Conservation (phyloP, 2,888 invertebrate species). For the Melipona beecheii region DNA sequence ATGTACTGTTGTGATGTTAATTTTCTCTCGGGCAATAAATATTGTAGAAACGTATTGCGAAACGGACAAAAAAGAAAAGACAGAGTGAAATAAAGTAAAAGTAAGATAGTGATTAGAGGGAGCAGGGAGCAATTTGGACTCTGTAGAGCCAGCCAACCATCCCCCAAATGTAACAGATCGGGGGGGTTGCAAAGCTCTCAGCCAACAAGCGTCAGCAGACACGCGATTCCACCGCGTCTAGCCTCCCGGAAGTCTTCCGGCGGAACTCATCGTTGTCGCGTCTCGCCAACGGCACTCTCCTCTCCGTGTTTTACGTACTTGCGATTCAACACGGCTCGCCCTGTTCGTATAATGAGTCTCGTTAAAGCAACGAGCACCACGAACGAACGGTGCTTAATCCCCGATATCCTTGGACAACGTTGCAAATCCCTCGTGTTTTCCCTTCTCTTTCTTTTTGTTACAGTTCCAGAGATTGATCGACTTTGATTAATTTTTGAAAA, state of each 20-base stretch:
- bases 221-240: background rate
- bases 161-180: background rate
- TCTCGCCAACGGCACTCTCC: conserved; percentile 23
- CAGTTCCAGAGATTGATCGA: background rate
- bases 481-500: background rate
- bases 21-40: too few relatives aligned
- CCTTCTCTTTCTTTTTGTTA: background rate
- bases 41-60: too few relatives aligned
- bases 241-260: conserved; percentile 13
- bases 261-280: conserved; percentile 41
- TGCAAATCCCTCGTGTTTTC: background rate
- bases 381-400: conserved; percentile 28
- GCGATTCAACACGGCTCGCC: conserved; percentile 50
- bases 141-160: too few relatives aligned
- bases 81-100: too few relatives aligned
- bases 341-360: conserved; percentile 55
- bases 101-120: too few relatives aligned
- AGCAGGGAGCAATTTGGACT: too few relatives aligned
- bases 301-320: conserved; percentile 48
- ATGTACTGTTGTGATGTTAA: too few relatives aligned
- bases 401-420: conserved; percentile 13
- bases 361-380: conserved; percentile 38
- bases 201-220: background rate
- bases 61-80: too few relatives aligned
- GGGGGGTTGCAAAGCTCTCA: background rate